phyloP scores from a whole-genome alignment of 2,113 vertebrate genomes.

The Anarhynchus alexandrinus region DNA sequence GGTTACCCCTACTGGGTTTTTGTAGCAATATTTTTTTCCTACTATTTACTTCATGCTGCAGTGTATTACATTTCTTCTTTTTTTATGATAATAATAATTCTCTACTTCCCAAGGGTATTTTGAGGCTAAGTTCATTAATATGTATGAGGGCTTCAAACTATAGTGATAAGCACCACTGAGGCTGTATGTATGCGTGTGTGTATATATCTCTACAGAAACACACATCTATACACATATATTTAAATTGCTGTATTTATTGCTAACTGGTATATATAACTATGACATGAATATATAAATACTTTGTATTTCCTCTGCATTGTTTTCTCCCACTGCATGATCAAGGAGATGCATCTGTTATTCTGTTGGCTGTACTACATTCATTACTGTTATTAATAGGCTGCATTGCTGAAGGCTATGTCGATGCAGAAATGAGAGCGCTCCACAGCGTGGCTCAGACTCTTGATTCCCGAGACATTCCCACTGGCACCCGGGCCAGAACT shows the following conservation, averaged over 20 bases:
- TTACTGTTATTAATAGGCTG: neutral
- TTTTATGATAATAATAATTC: neutral
- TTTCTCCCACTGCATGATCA: neutral
- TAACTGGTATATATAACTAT: neutral
- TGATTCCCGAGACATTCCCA: neutral
- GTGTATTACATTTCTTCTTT: neutral
- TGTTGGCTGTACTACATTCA: rapidly evolving
- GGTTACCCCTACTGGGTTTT: neutral
- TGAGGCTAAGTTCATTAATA: neutral
- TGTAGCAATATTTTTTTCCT: neutral
- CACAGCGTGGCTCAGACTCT: rapidly evolving
- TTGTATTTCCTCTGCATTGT: neutral
- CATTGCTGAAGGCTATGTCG: neutral
- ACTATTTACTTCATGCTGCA: neutral
- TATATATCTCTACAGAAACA: neutral
- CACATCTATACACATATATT: neutral
- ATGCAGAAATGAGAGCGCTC: neutral
- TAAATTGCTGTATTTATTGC: neutral
- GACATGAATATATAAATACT: neutral
- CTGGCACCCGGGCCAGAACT: neutral
- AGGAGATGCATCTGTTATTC: neutral
- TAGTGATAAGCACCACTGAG: neutral
- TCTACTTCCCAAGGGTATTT: neutral
- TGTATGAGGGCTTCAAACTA: neutral
- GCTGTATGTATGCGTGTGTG: neutral